Evolutionary conservation across 1,140 invertebrate genomes (phyloP).

Genomic region (Listronotus oregonensis): DNA sequence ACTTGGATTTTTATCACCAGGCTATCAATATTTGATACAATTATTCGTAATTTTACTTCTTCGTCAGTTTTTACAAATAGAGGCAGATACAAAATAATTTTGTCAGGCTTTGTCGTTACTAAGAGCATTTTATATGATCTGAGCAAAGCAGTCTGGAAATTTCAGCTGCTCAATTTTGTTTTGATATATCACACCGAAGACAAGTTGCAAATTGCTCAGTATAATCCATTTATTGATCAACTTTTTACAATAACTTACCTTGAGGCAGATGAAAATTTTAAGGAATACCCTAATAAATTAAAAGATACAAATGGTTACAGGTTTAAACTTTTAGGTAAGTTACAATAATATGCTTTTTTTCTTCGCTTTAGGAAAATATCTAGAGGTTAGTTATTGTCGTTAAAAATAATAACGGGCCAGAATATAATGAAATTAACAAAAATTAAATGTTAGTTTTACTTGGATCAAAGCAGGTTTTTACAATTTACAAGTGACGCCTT

Average conservation of each 20-base stretch:
- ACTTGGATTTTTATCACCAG: too few relatives aligned
- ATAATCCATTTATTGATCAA: slow-evolving; percentile 6
- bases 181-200: background rate
- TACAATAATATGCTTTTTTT: too few relatives aligned
- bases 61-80: background rate
- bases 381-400: too few relatives aligned
- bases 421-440: too few relatives aligned
- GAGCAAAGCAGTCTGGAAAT: background rate
- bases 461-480: too few relatives aligned
- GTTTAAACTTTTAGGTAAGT: background rate
- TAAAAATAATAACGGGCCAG: too few relatives aligned
- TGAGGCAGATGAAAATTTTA: background rate
- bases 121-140: background rate
- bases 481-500: too few relatives aligned
- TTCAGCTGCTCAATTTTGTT: background rate
- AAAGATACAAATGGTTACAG: background rate
- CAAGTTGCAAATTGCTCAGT: background rate
- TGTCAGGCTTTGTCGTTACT: background rate
- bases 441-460: too few relatives aligned
- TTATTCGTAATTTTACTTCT: background rate
- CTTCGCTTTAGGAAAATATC: too few relatives aligned
- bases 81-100: slow-evolving; percentile 1
- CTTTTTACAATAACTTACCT: background rate
- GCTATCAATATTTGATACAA: too few relatives aligned
- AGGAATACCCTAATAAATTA: background rate